Evolutionary conservation across 92 coral and sea anemone genomes (phyloP).

Genomic region (Bergia puertoricense): DNA sequence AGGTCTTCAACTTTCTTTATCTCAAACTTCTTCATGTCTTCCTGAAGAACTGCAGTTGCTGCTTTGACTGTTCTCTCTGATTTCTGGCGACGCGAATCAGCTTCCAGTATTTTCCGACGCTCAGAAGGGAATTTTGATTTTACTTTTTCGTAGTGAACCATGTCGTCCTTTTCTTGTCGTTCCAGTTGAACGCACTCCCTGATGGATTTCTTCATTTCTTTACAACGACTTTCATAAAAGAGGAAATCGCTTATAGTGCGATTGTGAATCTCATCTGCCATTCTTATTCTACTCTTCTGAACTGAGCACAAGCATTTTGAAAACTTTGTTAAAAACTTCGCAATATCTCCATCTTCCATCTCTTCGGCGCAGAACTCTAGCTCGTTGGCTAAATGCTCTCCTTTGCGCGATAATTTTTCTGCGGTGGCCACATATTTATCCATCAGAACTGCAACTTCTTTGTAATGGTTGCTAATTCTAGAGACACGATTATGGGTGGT

Average conservation of each 20-base stretch:
- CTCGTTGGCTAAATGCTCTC: conserved; percentile 58
- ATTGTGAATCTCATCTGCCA: conserved; percentile 46
- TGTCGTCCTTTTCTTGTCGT: conserved; percentile 55
- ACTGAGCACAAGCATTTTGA: conserved; percentile 48
- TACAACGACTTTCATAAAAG: conserved; percentile 66
- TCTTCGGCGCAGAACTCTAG: conserved; percentile 50
- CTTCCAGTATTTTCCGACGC: conserved; percentile 66
- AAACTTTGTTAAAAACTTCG: conserved; percentile 39
- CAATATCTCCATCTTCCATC: conserved; percentile 44
- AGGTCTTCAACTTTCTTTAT: conserved; percentile 57
- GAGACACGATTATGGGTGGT: conserved; percentile 1
- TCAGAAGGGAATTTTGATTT: conserved; percentile 58
- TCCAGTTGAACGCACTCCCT: conserved; percentile 57
- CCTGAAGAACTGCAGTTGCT: conserved; percentile 50
- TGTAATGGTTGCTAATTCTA: conserved; percentile 57
- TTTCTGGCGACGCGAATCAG: conserved; percentile 65
- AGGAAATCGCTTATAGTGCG: conserved; percentile 59
- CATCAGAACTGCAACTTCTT: conserved; percentile 50
- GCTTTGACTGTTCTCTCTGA: conserved; percentile 54
- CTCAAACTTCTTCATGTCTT: conserved; percentile 71
- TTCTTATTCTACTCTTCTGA: conserved; percentile 40
- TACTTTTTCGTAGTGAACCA: conserved; percentile 47
- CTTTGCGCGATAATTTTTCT: conserved; percentile 62
- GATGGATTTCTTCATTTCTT: conserved; percentile 64
- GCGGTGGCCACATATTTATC: conserved; percentile 61